Evolutionary conservation across 2,797 vertebrate species (phyloP).

Genomic region (Phylloscopus collybita): DNA sequence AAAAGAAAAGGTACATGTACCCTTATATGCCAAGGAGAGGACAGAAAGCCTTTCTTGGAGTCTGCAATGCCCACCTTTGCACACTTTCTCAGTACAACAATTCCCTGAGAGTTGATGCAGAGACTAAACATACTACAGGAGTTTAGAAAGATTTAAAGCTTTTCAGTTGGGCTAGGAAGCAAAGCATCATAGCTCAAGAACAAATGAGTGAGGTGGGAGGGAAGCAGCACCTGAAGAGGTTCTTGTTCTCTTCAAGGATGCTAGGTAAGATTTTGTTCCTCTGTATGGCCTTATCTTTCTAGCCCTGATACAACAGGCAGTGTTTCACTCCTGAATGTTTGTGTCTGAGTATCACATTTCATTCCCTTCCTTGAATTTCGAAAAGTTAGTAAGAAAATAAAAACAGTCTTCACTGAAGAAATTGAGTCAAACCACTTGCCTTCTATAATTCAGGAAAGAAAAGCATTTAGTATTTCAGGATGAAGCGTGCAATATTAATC

Average conservation of each 20-base stretch:
- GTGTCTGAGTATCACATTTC: not conserved
- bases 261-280: not conserved
- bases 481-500: not conserved
- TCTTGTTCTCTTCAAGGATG: not conserved
- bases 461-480: slow-evolving; percentile 8
- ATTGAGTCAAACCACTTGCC: not conserved
- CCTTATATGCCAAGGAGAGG: not conserved
- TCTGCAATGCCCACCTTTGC: not conserved
- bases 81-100: not conserved
- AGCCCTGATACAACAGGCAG: not conserved
- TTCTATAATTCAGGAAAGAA: not conserved
- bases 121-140: not conserved
- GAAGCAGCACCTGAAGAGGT: not conserved
- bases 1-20: not conserved
- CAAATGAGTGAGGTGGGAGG: not conserved
- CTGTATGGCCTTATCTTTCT: not conserved
- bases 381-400: not conserved
- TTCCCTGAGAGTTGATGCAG: not conserved
- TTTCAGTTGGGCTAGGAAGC: not conserved
- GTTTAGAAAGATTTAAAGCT: not conserved
- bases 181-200: not conserved
- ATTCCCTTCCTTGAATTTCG: not conserved
- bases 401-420: not conserved
- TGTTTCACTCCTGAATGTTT: not conserved
- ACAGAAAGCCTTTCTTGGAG: not conserved